Evolutionary conservation across 2,113 vertebrate species (phyloP), one percentile per base, ranked within the genome.

Genomic region (Cyprinodon tularosa): DNA sequence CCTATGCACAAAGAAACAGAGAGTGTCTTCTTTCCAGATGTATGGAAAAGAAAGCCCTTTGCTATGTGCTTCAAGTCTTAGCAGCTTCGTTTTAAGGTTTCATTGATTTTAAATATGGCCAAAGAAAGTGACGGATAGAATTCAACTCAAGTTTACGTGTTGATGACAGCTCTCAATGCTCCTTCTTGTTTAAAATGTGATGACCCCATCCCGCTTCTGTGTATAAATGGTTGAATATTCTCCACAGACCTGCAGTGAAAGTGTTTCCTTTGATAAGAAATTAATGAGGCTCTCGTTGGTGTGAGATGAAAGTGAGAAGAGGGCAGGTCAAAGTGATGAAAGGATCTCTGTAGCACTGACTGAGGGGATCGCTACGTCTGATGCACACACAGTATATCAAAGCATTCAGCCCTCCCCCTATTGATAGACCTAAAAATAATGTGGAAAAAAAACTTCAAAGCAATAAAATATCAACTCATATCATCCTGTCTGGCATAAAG

Each of bases 321-420:
- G 69, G 66, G 76, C 80, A 86, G 90, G 91, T 92, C 77, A 90
- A 80, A 77, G 71, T 77, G 87, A 92, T 92, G 89, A 92, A 91
- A 92, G 81, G 77, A 80, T 73, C 84, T 75, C 66, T 86, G 62
- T 71, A 69, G 80, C 14, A 67, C 72, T 37, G 74, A 84, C 63
- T 76, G 80, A 76, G 86, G 66, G 82, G 79, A 86, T 86, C 53
- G 59, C 71, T 14, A 53, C 59, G 66, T 85, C 77, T 88, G 74
- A 90, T 86, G 73, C 79, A 75, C 78, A 81, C 65, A 38, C 53
- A 73, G 63, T 29, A 61, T 80, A 84, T 88, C 83, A 91, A 89
- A 87, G 86, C 74, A 57, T 64, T 29, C 62, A 37, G 64, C 70
- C 72, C 79, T 59, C 63, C 82, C 72, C 68, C 69, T 71, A 42